Conservation (phyloP, 2,113 vertebrate species). For the Brachypteracias leptosomus region DNA sequence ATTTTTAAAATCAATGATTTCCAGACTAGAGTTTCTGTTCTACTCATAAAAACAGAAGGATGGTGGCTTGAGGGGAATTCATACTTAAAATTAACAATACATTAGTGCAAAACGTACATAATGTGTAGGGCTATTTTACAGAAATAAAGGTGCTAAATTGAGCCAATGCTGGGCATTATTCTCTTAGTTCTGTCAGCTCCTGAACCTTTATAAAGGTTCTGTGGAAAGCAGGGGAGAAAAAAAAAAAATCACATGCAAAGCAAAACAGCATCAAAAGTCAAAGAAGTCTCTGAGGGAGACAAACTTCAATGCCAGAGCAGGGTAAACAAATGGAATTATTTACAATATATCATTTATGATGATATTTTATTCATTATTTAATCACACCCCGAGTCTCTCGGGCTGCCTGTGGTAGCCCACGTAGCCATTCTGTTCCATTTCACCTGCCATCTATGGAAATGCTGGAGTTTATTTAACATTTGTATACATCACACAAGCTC, state of each 20-base stretch:
- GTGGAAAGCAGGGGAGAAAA: neutral
- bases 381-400: neutral
- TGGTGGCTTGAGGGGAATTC: neutral
- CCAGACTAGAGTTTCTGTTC: neutral
- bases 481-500: neutral
- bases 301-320: constrained; percentile 38
- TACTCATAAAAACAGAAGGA: constrained; percentile 13
- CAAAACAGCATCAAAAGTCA: constrained; percentile 58
- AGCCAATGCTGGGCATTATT: constrained; percentile 9
- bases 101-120: neutral
- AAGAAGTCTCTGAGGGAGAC: constrained; percentile 41
- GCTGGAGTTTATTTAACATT: neutral
- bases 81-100: constrained; percentile 14
- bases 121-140: neutral
- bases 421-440: constrained; percentile 13
- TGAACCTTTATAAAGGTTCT: neutral
- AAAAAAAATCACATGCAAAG: neutral
- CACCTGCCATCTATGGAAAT: neutral
- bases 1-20: neutral
- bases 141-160: neutral
- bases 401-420: neutral
- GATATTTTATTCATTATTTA: constrained; percentile 62
- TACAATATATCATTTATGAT: constrained; percentile 29
- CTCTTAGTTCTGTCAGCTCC: neutral
- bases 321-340: constrained; percentile 66